Conservation (phyloP, 2,113 vertebrate species). For the Gobius niger region DNA sequence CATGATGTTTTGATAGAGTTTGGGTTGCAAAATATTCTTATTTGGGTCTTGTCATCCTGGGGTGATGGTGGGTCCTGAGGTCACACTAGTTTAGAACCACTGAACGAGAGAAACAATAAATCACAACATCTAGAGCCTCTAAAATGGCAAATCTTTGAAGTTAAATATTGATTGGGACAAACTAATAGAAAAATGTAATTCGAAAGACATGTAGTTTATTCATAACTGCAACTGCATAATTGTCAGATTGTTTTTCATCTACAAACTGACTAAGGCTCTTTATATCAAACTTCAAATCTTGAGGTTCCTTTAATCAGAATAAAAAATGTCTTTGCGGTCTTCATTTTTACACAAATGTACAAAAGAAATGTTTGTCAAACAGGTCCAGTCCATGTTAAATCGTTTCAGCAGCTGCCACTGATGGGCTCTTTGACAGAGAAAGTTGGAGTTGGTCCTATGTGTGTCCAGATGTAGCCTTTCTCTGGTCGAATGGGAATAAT, state of each 20-base stretch:
- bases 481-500: conserved; percentile 93
- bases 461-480: conserved; percentile 97
- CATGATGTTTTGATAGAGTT: no score
- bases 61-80: no score
- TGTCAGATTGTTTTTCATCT: background rate
- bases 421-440: conserved; percentile 88
- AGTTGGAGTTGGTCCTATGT: conserved; percentile 88
- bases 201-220: conserved; percentile 40
- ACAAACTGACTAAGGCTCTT: conserved; percentile 10
- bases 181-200: background rate
- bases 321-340: background rate
- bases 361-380: conserved; percentile 23
- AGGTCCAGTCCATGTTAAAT: conserved; percentile 21
- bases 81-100: no score
- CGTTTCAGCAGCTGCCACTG: conserved; percentile 79
- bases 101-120: no score
- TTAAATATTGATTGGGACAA: background rate
- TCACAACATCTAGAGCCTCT: background rate
- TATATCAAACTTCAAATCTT: conserved; percentile 19
- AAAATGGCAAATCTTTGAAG: background rate
- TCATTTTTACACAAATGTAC: conserved; percentile 52
- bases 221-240: conserved; percentile 47
- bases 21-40: no score
- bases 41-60: no score
- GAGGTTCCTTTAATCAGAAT: conserved; percentile 12